These are phyloP conservation scores for Dicaeum eximium DNA, from an alignment of 2,113 vertebrate species.

Conservation along the genomic window DNA sequence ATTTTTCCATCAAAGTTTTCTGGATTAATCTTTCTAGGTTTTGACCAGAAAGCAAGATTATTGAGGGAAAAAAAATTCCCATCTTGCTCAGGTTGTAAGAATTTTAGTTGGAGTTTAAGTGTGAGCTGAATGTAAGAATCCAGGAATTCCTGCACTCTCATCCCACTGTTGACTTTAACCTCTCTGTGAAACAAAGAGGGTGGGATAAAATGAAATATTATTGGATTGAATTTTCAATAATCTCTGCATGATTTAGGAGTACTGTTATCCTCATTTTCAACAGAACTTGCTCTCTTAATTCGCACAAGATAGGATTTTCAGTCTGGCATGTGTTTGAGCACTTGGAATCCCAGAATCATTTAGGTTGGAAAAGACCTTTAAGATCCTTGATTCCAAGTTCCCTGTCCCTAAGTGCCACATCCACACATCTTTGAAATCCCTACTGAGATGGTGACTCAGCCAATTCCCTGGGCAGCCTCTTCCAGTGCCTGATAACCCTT, in stretches of 20 bases:
- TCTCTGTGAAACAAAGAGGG: background rate
- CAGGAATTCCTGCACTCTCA: background rate
- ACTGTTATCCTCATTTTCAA: background rate
- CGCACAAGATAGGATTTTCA: background rate
- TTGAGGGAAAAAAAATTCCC: fast-evolving
- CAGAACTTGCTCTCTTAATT: background rate
- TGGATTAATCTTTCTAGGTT: background rate
- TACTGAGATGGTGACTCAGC: background rate
- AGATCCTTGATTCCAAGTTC: background rate
- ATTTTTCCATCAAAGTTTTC: background rate
- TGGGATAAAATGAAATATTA: background rate
- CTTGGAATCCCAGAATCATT: background rate
- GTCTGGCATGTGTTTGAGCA: background rate
- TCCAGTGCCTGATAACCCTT: background rate
- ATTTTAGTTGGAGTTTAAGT: background rate
- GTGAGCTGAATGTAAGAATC: background rate
- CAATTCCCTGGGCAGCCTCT: background rate
- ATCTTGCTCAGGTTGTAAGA: background rate
- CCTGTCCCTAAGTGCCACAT: background rate
- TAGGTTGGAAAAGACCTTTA: background rate
- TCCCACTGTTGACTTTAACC: background rate
- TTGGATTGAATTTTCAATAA: background rate
- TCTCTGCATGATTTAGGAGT: background rate
- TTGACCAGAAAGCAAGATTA: background rate
- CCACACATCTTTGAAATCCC: background rate